Percentiles rank a stretch among this genome's conserved stretches.
phyloP scores from a whole-genome alignment of 2,797 vertebrate genomes.

The Iguana delicatissima region DNA sequence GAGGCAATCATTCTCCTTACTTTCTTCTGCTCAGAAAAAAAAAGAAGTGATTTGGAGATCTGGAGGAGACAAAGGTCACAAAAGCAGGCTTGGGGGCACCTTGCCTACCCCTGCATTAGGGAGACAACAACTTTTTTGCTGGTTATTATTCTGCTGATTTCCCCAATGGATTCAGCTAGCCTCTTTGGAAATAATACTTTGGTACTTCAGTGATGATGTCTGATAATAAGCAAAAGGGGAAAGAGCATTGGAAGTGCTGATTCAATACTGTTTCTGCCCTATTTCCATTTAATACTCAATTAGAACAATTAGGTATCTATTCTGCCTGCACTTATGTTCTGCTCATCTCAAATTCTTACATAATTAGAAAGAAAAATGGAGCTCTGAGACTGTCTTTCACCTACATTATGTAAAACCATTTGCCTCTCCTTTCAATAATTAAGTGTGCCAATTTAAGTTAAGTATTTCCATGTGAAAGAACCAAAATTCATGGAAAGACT shows the following conservation, averaged over 20 bases:
- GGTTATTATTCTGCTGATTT: neutral
- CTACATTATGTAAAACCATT: slow-evolving; percentile 42
- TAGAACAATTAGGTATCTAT: slow-evolving; percentile 51
- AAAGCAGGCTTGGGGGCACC: too few relatives aligned
- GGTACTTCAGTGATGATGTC: slow-evolving; percentile 44
- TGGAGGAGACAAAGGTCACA: too few relatives aligned
- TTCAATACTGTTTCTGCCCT: slow-evolving; percentile 37
- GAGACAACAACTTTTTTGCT: slow-evolving; percentile 35
- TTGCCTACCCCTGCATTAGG: neutral
- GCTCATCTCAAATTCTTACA: slow-evolving; percentile 37
- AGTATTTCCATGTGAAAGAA: slow-evolving; percentile 43
- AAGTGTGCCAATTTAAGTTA: slow-evolving; percentile 53
- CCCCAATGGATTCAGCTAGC: neutral
- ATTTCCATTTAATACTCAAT: slow-evolving; percentile 46
- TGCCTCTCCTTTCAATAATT: slow-evolving; percentile 51
- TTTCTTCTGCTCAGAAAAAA: too few relatives aligned
- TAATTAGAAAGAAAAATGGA: slow-evolving; percentile 64
- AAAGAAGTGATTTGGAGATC: too few relatives aligned
- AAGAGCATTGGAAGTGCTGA: neutral
- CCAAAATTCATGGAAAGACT: slow-evolving; percentile 36
- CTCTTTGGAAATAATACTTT: slow-evolving; percentile 20
- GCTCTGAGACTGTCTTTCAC: slow-evolving; percentile 40
- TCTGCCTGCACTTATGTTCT: slow-evolving; percentile 32
- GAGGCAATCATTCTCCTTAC: too few relatives aligned
- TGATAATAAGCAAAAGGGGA: neutral